Evolutionary conservation across 2,797 vertebrate genomes (phyloP).

Genomic region (Channallabes apus): DNA sequence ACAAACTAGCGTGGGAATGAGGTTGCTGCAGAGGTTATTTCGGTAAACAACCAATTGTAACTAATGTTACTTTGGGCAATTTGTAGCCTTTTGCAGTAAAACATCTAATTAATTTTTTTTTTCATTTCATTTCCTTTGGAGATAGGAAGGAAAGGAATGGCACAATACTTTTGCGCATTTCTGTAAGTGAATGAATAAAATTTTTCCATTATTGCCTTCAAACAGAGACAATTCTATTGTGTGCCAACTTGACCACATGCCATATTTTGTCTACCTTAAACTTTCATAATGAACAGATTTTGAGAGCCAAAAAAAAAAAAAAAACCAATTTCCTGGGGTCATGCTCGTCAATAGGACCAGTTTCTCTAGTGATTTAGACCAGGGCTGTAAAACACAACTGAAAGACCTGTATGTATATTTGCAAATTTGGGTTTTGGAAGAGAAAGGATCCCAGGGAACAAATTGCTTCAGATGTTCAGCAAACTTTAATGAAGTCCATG

Average conservation of each 20-base stretch:
- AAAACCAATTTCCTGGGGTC: not conserved
- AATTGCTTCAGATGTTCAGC: constrained; percentile 2
- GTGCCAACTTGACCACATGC: not conserved
- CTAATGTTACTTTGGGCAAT: no score
- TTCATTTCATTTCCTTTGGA: no score
- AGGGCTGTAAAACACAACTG: not conserved
- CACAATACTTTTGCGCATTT: no score
- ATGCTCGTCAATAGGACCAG: not conserved
- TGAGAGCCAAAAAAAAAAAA: not conserved
- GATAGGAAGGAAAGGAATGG: no score
- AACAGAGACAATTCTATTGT: not conserved
- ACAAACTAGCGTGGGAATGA: no score
- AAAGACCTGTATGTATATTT: not conserved
- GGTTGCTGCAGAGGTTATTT: no score
- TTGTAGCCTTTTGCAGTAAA: no score
- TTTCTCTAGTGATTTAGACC: not conserved
- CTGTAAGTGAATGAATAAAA: not conserved
- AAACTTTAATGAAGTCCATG: not conserved
- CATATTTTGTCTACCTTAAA: not conserved
- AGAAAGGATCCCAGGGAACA: not conserved
- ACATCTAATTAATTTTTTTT: no score
- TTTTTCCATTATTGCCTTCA: not conserved
- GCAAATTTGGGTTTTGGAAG: no score
- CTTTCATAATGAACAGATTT: not conserved
- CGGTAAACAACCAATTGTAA: no score